Percentiles rank a stretch among this genome's conserved stretches.
phyloP scores from a whole-genome alignment of 2,888 invertebrate genomes.

The Rhamphomyia laevipes region DNA sequence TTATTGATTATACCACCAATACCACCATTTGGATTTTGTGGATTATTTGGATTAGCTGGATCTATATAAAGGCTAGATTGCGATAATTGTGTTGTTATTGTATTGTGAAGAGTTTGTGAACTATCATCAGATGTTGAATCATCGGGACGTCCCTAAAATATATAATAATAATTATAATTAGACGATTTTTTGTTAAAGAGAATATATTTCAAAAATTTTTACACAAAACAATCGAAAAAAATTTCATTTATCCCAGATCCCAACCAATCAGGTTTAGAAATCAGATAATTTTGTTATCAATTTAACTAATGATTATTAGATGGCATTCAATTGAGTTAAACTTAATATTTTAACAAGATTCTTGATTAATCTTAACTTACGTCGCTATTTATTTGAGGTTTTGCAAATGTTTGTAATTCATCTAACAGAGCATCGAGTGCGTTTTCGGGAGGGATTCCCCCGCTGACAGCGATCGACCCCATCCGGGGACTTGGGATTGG shows the following conservation, averaged over 20 bases:
- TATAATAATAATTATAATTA: neutral
- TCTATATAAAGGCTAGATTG: conserved; percentile 34
- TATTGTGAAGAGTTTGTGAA: conserved; percentile 36
- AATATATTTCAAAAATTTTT: too few species aligned
- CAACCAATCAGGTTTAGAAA: too few species aligned
- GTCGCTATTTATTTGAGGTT: conserved; percentile 44
- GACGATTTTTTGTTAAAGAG: neutral
- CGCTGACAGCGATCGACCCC: conserved; percentile 47
- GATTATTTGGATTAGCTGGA: conserved; percentile 16
- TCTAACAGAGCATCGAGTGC: conserved; percentile 95
- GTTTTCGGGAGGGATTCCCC: conserved; percentile 63
- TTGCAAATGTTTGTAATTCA: conserved; percentile 80
- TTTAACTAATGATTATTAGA: too few species aligned
- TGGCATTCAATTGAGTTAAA: too few species aligned
- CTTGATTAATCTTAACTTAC: too few species aligned
- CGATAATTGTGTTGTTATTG: conserved; percentile 37
- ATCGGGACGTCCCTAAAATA: conserved; percentile 31
- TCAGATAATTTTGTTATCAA: too few species aligned
- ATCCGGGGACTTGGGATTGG: conserved; percentile 51
- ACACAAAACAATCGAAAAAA: too few species aligned
- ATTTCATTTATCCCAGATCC: too few species aligned
- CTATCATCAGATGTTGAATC: conserved; percentile 39
- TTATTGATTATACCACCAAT: conserved; percentile 8
- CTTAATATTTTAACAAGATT: too few species aligned
- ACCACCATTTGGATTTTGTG: neutral